Percentiles rank a stretch among this genome's conserved stretches.
Evolutionary conservation across 1,140 invertebrate genomes (phyloP).

Genomic region (Bacillus rossius): DNA sequence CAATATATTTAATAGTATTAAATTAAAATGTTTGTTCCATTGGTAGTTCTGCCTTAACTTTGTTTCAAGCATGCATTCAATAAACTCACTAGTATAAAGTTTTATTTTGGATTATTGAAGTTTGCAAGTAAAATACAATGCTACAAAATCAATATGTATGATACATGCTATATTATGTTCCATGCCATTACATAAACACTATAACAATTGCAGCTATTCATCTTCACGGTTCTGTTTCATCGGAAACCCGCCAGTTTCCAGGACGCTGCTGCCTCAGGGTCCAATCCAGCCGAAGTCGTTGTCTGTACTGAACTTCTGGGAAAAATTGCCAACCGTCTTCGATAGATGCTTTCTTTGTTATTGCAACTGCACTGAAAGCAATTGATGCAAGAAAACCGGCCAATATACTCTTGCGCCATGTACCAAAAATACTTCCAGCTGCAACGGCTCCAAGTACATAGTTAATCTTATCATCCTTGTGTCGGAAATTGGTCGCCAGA

Average conservation of each 20-base stretch:
- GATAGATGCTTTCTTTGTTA: constrained; percentile 52
- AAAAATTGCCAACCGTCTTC: constrained; percentile 48
- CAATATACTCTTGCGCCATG: constrained; percentile 42
- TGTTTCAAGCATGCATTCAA: too few species aligned
- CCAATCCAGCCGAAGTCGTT: neutral
- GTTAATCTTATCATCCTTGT: constrained; percentile 54
- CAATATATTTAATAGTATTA: too few species aligned
- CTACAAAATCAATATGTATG: too few species aligned
- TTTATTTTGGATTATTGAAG: too few species aligned
- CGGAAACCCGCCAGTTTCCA: neutral
- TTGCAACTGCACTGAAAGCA: constrained; percentile 41
- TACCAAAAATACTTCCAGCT: constrained; percentile 51
- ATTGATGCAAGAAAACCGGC: constrained; percentile 29
- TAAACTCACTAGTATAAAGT: too few species aligned
- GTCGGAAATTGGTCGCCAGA: constrained; percentile 48
- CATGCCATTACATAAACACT: too few species aligned
- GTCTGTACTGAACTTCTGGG: neutral
- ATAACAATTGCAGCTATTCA: too few species aligned
- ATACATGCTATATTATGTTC: too few species aligned
- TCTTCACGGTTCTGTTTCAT: neutral
- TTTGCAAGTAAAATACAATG: too few species aligned
- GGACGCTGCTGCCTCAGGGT: constrained; percentile 1
- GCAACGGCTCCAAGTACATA: constrained; percentile 48
- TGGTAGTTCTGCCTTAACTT: too few species aligned
- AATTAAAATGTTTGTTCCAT: too few species aligned